Evolutionary conservation across 2,797 vertebrate species (phyloP), one percentile per base, ranked within the genome.

Genomic region (Cuniculus paca): DNA sequence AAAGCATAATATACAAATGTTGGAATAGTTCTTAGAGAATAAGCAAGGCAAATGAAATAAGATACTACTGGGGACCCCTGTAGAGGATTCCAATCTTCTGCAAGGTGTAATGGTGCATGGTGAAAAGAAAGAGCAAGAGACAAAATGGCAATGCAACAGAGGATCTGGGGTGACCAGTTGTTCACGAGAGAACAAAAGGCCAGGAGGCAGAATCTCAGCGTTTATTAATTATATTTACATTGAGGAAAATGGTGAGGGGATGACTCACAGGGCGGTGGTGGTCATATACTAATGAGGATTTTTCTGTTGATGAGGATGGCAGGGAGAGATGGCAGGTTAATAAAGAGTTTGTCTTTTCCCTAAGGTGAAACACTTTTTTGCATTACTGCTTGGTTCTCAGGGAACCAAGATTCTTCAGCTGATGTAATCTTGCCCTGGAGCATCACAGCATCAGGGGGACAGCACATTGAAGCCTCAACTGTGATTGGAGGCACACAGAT

Each of bases 41-140:
- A 91, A 96, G 83, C 93, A 94, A 86, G 77, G 77, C 42, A 97
- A 95, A 78, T 12, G 26, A 58, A 95, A 85, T 45, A 90, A 96
- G 56, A 65, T 36, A 68, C 14, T 68, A 36, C 7, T 20, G 17
- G 8, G 63, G 34, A 68, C 34, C 63, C 63, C 63, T 36, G 17
- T 17, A 17, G 16, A 19, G 17, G 17, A 9, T 8, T 17, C 34
- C 63, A 65, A 34, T 65, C 63, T 65, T 17, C 34, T 68, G 63
- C 63, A 68, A 68, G 16, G 17, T n/a, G 63, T 68, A n/a, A 9
- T 20, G 34, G 31, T 2, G 3, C 16, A 36, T 6, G 63, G 34
- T 3, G 11, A 19, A 68, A 19, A 65, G 63, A 60, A 11, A 60
- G 6, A 63, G 61, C 58, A 60, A 17, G 9, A 31, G 63, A 65